These are phyloP conservation scores for Zoanthus solanderi DNA, from an alignment of 92 coral and sea anemone species.

Conservation along the genomic window DNA sequence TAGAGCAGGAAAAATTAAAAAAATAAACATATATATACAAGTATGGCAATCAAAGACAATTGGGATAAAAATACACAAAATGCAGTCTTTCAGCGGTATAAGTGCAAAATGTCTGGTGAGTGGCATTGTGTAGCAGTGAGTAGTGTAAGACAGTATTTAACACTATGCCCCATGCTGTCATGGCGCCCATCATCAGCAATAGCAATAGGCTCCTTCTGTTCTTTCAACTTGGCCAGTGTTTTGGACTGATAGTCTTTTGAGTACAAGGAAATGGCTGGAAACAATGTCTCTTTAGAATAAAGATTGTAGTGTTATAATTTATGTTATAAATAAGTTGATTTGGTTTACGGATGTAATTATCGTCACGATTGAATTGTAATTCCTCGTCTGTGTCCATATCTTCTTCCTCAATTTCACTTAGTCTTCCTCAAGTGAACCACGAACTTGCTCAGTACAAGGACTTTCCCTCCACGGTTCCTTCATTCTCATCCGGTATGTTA, in stretches of 20 bases:
- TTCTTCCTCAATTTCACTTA: slow-evolving; percentile 11
- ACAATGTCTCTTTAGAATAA: no score
- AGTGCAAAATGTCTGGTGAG: background rate
- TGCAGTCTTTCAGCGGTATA: background rate
- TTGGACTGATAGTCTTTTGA: no score
- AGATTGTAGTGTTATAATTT: no score
- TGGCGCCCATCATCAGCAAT: slow-evolving; percentile 11
- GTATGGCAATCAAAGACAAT: background rate
- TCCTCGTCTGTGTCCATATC: background rate
- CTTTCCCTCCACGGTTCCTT: background rate
- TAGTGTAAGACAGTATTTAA: background rate
- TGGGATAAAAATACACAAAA: background rate
- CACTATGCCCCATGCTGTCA: background rate
- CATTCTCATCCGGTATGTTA: background rate
- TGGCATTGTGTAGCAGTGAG: background rate
- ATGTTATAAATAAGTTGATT: no score
- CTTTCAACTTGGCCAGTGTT: no score
- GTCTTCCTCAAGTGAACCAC: background rate
- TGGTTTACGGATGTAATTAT: no score
- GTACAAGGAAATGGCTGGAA: no score
- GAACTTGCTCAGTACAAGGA: background rate
- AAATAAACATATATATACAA: background rate
- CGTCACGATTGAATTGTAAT: no score
- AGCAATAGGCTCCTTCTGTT: background rate
- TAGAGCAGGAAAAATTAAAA: background rate